phyloP scores from a whole-genome alignment of 2,113 vertebrate species.

The Melanocharis versteri region DNA sequence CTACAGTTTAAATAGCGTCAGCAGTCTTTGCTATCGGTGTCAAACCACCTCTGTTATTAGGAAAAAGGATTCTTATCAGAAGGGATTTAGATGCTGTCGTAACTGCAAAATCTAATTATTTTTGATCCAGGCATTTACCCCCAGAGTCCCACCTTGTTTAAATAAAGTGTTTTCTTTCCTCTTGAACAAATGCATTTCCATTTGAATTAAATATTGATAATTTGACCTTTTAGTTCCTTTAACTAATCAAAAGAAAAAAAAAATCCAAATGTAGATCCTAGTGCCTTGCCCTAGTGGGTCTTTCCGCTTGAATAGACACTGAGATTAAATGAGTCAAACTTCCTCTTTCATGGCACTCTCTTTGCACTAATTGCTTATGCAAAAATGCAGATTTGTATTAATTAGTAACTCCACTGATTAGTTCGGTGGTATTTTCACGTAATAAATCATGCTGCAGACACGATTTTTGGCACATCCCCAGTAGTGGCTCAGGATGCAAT shows the following conservation, averaged over 20 bases:
- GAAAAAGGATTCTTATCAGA: conserved; percentile 59
- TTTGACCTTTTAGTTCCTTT: conserved; percentile 84
- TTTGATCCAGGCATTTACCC: conserved; percentile 67
- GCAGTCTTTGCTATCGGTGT: not conserved
- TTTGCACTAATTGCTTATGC: conserved; percentile 90
- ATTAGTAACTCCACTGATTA: conserved; percentile 92
- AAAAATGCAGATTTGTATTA: conserved; percentile 95
- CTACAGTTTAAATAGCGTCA: conserved; percentile 3
- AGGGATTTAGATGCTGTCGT: conserved; percentile 59
- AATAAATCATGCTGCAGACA: conserved; percentile 88
- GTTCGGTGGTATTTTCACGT: conserved; percentile 85
- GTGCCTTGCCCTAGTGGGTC: conserved; percentile 78
- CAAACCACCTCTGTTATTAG: conserved; percentile 59
- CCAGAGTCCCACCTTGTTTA: conserved; percentile 65
- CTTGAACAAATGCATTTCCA: conserved; percentile 76
- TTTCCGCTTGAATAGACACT: conserved; percentile 81
- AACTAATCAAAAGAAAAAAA: conserved; percentile 82
- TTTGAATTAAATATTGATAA: conserved; percentile 87
- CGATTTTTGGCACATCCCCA: conserved; percentile 82
- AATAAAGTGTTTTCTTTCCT: conserved; percentile 74
- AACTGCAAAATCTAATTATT: conserved; percentile 70
- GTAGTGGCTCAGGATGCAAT: conserved; percentile 76
- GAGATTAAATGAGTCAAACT: conserved; percentile 85
- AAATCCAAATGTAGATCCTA: conserved; percentile 74
- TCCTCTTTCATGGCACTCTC: conserved; percentile 81